A percentile compares a stretch with the other conserved stretches of the same genome.
These are phyloP conservation scores for Armadillidium nasatum DNA, from an alignment of 1,140 invertebrate species.

Conservation along the genomic window DNA sequence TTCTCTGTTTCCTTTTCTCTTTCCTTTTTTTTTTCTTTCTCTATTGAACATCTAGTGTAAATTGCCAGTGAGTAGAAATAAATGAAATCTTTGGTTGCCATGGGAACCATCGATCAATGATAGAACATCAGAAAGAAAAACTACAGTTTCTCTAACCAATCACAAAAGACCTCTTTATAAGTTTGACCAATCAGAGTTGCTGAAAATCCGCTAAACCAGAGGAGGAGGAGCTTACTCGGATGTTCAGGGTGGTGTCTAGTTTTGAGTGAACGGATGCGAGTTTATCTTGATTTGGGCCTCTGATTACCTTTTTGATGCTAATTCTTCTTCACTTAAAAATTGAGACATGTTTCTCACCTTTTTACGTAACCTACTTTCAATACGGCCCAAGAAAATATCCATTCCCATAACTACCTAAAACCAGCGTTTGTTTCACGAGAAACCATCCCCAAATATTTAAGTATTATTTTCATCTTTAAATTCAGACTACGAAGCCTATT, in stretches of 20 bases:
- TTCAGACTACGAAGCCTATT: not conserved
- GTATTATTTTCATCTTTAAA: not conserved
- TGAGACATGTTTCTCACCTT: not conserved
- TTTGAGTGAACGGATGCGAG: not conserved
- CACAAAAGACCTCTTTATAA: not conserved
- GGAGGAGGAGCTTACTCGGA: not conserved
- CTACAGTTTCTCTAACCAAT: not conserved
- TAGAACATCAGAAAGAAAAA: not conserved
- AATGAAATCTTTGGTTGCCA: conserved; percentile 1
- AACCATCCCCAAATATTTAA: too few relatives aligned
- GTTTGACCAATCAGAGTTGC: not conserved
- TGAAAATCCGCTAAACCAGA: not conserved
- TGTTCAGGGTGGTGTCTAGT: not conserved
- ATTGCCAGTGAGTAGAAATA: conserved; percentile 12
- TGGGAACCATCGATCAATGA: not conserved
- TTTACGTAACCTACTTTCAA: not conserved
- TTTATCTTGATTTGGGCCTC: not conserved
- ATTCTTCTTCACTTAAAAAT: not conserved
- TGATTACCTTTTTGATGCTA: not conserved
- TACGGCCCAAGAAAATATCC: not conserved
- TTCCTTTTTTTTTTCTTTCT: not conserved
- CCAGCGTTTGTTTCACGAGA: too few relatives aligned
- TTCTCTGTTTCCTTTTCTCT: not conserved
- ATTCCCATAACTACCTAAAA: too few relatives aligned
- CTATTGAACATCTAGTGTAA: conserved; percentile 10